Percentiles rank a stretch among this genome's conserved stretches.
phyloP scores from a whole-genome alignment of 2,797 vertebrate genomes.

The Hippocampus kuda region DNA sequence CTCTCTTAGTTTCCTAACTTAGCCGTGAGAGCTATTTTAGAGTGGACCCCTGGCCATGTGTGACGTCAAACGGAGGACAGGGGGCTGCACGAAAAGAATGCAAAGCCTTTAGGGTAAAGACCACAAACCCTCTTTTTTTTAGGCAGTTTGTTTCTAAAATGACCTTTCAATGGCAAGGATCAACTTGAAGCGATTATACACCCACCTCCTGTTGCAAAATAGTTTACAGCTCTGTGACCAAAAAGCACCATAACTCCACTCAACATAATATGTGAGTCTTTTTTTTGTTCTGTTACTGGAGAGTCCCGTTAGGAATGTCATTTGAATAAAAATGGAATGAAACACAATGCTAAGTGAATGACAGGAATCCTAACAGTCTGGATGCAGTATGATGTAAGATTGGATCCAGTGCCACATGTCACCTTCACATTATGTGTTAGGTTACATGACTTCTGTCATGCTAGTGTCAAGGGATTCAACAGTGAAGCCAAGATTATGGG shows the following conservation, averaged over 20 bases:
- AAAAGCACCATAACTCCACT: neutral
- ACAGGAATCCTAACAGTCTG: neutral
- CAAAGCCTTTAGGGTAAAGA: slow-evolving; percentile 32
- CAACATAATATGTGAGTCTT: neutral
- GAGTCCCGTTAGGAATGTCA: neutral
- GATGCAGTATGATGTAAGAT: neutral
- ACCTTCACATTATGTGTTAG: slow-evolving; percentile 2
- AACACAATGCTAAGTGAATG: neutral
- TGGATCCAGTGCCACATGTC: neutral
- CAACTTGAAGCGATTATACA: slow-evolving; percentile 16
- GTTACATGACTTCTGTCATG: slow-evolving; percentile 1
- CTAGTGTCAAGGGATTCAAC: neutral
- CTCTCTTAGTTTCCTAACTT: slow-evolving; percentile 63
- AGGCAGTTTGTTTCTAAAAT: slow-evolving; percentile 17
- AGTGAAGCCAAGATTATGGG: neutral
- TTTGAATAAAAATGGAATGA: slow-evolving; percentile 1
- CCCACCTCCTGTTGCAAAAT: slow-evolving; percentile 8
- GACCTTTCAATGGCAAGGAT: slow-evolving; percentile 25
- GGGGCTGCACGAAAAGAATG: slow-evolving; percentile 44
- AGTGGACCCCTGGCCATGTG: slow-evolving; percentile 49
- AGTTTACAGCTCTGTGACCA: neutral
- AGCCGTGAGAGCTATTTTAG: slow-evolving; percentile 66
- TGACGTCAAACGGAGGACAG: slow-evolving; percentile 64
- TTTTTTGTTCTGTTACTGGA: neutral
- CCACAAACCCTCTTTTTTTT: slow-evolving; percentile 13